Evolutionary conservation across 2,797 vertebrate genomes (phyloP), one percentile per base, ranked within the genome.

Genomic region (Alca torda): DNA sequence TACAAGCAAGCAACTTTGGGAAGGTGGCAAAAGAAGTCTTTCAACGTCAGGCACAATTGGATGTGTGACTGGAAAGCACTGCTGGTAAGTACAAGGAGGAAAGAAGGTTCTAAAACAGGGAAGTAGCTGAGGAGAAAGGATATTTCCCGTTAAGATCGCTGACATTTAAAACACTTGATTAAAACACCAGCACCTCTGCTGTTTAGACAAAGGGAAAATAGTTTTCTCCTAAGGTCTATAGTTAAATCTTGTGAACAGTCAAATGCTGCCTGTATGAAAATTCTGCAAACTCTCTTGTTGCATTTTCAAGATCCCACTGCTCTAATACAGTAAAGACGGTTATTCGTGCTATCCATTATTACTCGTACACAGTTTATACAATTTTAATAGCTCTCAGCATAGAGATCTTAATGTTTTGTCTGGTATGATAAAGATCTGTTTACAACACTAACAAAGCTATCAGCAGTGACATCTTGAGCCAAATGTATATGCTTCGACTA

Each of bases 261-360:
- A 59, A 74, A 70, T 50, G 51, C 18, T 61, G 37, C 53, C 56
- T 68, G 45, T 53, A 89, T 51, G 56, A 93, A 93, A 92, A 92
- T 51, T 72, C 19, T 77, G n/a, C 30, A 56, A 65, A 54, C 13
- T 60, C 39, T 60, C 67, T 28, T 2, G 1, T 13, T 70, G 45
- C 21, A 4, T 72, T 56, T 77, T 91, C 26, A 60, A 54, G 69
- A 85, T 80, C 65, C 41, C 28, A 35, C 28, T 50, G 56, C 56
- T 70, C 17, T 35, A 37, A 54, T 61, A n/a, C 11, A 31, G 45
- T 28, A 26, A 75, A 57, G 24, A 70, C 48, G 13, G 5, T 72
- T 79, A 72, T 84, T 86, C 37, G 13, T 33, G 25, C n/a, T 81
- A 16, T 48, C 37, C 14, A 3, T 61, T 78, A 50, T 64, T 61